Base-by-base conservation (phyloP, 1,140 invertebrate species). In the Drosophila lini region DNA sequence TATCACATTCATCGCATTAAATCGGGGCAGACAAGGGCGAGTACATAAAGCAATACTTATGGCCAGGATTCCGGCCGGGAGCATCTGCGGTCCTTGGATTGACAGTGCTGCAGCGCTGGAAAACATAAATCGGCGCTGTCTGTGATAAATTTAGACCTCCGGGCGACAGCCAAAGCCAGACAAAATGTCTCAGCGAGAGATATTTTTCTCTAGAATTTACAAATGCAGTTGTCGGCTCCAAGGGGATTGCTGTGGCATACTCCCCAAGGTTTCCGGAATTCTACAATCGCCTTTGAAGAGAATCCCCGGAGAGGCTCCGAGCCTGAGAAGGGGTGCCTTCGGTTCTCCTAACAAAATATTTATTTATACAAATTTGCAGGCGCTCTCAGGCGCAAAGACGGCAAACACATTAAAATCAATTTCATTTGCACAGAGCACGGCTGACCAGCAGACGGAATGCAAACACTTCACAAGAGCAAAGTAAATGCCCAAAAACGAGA, bases 61-160 rank as follows among this genome's bases (percentile, higher is more conserved):
- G 22, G 5, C 15, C 34, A 11, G 36, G 41, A 42, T 48, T 34
- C 9, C 11, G 55, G 41, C 25, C 25, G 16, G 45, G 40, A 25
- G 36, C 44, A 38, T 40, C 59, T 50, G 60, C 36, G 44, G 25
- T 40, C 34, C 15, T 13, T 5, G 45, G 16, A 64, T 58, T 57
- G 59, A 58, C 38, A 62, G 5, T 22, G 7, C 28, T 74, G 73
- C 71, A 48, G 34, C 41, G 47, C 13, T 41, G 67, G 41, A n/a
- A 78, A 68, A 59, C 75, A 80, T 83, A 82, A 81, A 78, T 78
- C 68, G 74, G 45, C 36, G 36, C 69, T 64, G 80, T 79, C 80
- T 83, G 76, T 40, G 67, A 48, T 80, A 83, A 77, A 85, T 83
- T 77, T 83, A 83, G 80, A 80, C 22, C 50, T 40, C 74, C 48